Base-by-base conservation (phyloP, 2,797 vertebrate species). In the Enteromius radiatus region DNA sequence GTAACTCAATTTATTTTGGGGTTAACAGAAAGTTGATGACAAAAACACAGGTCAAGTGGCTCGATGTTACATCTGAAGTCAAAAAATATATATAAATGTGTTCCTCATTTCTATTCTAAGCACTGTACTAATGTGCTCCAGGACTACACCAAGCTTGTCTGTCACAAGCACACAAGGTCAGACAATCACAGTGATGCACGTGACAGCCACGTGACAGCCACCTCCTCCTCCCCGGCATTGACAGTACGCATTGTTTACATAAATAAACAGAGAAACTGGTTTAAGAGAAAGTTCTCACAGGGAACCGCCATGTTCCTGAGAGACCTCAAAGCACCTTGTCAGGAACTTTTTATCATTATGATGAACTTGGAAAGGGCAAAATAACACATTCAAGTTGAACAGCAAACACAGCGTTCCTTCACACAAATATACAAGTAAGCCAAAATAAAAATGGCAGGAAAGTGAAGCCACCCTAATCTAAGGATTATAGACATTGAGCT, bases 241-340 rank as follows among this genome's bases (percentile, higher is more conserved):
- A 79, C 78, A 83, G 81, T 76, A 85, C 65, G 64, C 45, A 80
- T 83, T 82, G 80, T 88, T 84, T 86, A 84, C 83, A 83, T 84
- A 80, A 84, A 86, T 49, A 84, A 80, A 76, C 26, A 28, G 52
- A 76, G 79, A 68, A 71, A 69, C 41, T 56, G 75, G 52, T 49
- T 70, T 70, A 87, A 76, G 17, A 59, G 26, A 69, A 36, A 68
- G 33, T 47, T 79, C 68, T 81, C 59, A 71, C 74, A 71, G 59
- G 26, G 41, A 56, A 43, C 52, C 67, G 31, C 63, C 38, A 80
- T 41, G 15, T 23, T 82, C 75, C 74, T 70, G 54, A 67, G 41
- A 76, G 59, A 84, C 23, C 38, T 67, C 41, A 75, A 65, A 59
- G 26, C 49, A 63, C 52, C 12, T 38, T 36, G 75, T 69, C 76